Base-by-base conservation (phyloP, 1,140 invertebrate species). In the Wiebesia pumilae region DNA sequence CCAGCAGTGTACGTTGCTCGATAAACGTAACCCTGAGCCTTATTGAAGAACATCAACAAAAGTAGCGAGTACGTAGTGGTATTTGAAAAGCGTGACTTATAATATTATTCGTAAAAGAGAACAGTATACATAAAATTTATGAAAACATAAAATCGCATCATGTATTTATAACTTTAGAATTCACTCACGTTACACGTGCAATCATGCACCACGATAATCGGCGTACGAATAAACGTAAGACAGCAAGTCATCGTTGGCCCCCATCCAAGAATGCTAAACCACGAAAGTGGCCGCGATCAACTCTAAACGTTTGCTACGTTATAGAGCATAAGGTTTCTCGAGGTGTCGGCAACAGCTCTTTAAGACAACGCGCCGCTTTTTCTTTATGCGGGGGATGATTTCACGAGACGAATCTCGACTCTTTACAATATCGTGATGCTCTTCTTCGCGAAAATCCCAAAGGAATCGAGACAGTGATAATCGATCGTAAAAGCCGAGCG, bases 401-500 rank as follows among this genome's bases (percentile, higher is more conserved):
- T 21, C 3, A 43, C 40, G 33, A 80, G 81, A 69, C 27, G 75
- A 81, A 79, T 75, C 79, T 33, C 38, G 21, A 75, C 58, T 79
- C 73, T 83, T 81, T 78, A 82, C 86, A 83, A 82, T 86, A 75
- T 73, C 85, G 82, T 47, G 79, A 35, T 0, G 35, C 24, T 73
- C 16, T 40, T 47, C 33, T 1, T 19, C 69, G 35, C 69, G 71
- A 38, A 43, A 81, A 86, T 85, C 87, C 82, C 69, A 54, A 62
- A 84, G 84, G 81, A 85, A 85, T 89, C 69, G 88, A 86, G 86
- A 81, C 75, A 87, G 88, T 89, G 91, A 93, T 93, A 93, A 93
- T 93, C 91, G 92, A 91, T 91, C 91, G 90, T 92, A 93, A 93
- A 93, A 90, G 87, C 90, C 83, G 83, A 85, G 9, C 47, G 81